Evolutionary conservation across 2,113 vertebrate genomes (phyloP).

Genomic region (Sardina pilchardus): DNA sequence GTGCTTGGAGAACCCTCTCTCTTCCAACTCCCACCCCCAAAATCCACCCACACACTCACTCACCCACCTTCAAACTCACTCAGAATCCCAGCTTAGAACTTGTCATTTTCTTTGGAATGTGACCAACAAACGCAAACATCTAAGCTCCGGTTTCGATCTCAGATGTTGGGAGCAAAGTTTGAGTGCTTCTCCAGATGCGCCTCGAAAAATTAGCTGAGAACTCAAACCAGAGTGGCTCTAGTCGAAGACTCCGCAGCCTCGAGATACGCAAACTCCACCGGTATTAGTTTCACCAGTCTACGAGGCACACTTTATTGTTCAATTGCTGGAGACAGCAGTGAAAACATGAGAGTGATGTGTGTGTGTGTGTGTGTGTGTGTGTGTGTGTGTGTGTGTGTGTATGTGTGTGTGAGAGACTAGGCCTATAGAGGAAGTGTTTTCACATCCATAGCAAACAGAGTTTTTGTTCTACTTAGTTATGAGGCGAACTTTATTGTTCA

Average conservation of each 20-base stretch:
- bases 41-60: neutral
- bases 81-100: neutral
- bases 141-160: neutral
- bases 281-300: neutral
- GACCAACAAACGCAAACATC: slow-evolving; percentile 12
- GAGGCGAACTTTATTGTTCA: neutral
- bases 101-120: slow-evolving; percentile 15
- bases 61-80: neutral
- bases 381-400: neutral
- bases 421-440: neutral
- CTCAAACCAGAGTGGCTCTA: neutral
- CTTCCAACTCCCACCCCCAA: neutral
- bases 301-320: neutral
- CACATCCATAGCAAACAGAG: no score
- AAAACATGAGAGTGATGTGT: neutral
- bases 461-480: no score
- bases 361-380: neutral
- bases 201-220: slow-evolving; percentile 5
- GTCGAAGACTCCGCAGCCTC: neutral
- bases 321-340: neutral
- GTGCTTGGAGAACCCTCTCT: neutral
- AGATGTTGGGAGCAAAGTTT: neutral
- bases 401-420: neutral
- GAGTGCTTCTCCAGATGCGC: neutral
- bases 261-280: neutral